Evolutionary conservation across 2,888 invertebrate genomes (phyloP), one percentile per base, ranked within the genome.

Genomic region (Xestoiulus laeticollis): DNA sequence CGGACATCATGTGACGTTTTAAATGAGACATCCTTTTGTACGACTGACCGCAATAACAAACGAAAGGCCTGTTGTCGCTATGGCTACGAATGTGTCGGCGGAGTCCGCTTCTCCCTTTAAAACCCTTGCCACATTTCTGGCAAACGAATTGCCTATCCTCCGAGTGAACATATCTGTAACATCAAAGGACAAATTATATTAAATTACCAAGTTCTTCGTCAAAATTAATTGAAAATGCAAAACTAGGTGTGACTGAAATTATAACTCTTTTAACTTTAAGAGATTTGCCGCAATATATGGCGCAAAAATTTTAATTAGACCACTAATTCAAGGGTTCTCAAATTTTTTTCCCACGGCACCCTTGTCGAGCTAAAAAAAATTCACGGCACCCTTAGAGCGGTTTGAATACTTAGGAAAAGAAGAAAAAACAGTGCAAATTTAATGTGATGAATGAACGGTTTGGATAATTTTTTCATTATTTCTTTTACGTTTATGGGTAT

Each of bases 121-220:
- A 89, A 2, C 87, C 86, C 59, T 88, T 89, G 83, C 89, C 88
- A 89, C 92, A 92, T 19, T 90, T 89, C 8, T 89, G 85, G 88
- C 92, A 92, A 12, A 88, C 88, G 88, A 90, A 91, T 12, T 90
- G 89, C 10, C 92, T 89, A 6, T 90, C 90, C 19, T 91, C 91
- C 26, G 91, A 91, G 90, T 92, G 92, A 33, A 92, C 91, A 90
- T 91, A 92, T n/a, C 68, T 68, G 26, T 26, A 68, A 26, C 12
- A 68, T 59, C 4, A 59, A 68, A 26, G 26, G 12, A 26, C 68
- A 26, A 8, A 68, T 26, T 68, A 19, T 26, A 22, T 3, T 59
- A 22, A 59, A 10, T 22, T 22, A 3, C 26, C 26, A 68, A 68
- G 10, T 68, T 26, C 10, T 8, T 26, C 12, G 12, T 2, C 10